Evolutionary conservation across 2,797 vertebrate species (phyloP).

Genomic region (Valencia hispanica): DNA sequence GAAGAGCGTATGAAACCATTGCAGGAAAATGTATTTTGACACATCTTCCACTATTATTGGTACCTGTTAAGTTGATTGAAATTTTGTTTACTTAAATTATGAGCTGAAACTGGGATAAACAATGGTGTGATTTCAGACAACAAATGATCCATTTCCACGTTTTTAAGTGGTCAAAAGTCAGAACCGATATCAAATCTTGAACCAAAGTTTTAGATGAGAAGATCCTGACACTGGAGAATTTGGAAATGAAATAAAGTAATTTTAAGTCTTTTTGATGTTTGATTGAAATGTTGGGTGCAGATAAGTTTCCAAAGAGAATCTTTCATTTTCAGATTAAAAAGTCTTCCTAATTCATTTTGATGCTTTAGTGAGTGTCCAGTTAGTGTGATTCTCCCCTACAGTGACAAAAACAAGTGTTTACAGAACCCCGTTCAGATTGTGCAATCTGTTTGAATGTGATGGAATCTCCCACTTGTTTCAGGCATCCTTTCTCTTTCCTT

Average conservation of each 20-base stretch:
- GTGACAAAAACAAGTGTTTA: slow-evolving; percentile 47
- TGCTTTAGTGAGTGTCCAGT: not conserved
- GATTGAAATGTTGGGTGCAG: not conserved
- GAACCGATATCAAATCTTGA: not conserved
- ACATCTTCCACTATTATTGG: not conserved
- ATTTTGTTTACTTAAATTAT: not conserved
- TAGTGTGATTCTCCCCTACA: not conserved
- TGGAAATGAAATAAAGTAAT: not conserved
- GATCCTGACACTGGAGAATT: not conserved
- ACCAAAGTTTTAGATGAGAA: not conserved
- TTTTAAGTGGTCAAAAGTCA: not conserved
- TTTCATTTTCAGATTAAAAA: not conserved
- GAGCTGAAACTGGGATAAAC: not conserved
- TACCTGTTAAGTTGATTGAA: not conserved
- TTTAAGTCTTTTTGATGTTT: not conserved
- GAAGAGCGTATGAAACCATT: not conserved
- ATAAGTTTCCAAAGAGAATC: not conserved
- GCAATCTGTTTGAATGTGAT: slow-evolving; percentile 73
- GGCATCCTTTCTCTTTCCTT: slow-evolving; percentile 60
- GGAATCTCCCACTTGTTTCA: slow-evolving; percentile 83
- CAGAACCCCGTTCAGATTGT: slow-evolving; percentile 67
- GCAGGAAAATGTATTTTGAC: not conserved
- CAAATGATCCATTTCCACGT: not conserved
- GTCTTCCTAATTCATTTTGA: not conserved
- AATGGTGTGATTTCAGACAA: not conserved